phyloP scores from a whole-genome alignment of 2,888 invertebrate genomes.

The Cenopis cana region DNA sequence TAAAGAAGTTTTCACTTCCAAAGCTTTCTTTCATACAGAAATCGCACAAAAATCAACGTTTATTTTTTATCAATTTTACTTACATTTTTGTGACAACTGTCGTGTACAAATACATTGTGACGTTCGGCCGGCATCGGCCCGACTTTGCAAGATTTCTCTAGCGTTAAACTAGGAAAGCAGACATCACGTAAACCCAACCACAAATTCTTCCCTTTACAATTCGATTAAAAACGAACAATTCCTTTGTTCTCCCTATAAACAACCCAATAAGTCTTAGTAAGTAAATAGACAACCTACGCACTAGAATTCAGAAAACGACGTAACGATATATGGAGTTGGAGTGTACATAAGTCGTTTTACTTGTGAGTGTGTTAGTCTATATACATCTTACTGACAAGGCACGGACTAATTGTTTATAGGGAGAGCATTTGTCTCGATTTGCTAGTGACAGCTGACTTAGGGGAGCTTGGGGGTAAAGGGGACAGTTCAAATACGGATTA shows the following conservation, averaged over 20 bases:
- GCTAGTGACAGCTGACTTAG: conserved; percentile 54
- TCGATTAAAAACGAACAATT: conserved; percentile 23
- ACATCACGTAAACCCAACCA: not conserved
- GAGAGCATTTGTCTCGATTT: conserved; percentile 61
- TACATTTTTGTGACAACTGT: too few species aligned
- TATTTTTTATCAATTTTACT: too few species aligned
- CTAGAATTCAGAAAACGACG: not conserved
- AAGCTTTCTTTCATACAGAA: too few species aligned
- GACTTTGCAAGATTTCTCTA: too few species aligned
- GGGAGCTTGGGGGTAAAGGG: conserved; percentile 48
- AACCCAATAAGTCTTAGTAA: conserved; percentile 16
- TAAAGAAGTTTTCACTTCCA: too few species aligned
- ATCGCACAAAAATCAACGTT: too few species aligned
- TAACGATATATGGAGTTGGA: not conserved
- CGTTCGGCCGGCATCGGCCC: too few species aligned
- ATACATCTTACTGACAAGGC: conserved; percentile 27
- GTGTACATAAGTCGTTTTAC: not conserved
- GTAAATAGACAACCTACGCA: conserved; percentile 21
- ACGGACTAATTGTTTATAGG: conserved; percentile 47
- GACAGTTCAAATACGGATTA: not conserved
- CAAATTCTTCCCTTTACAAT: not conserved
- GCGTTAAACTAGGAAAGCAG: too few species aligned
- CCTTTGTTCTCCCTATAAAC: conserved; percentile 6
- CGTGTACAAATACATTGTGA: too few species aligned
- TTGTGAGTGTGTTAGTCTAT: not conserved